Evolutionary conservation across 2,113 vertebrate species (phyloP), one percentile per base, ranked within the genome.

Genomic region (Catharus minimus): DNA sequence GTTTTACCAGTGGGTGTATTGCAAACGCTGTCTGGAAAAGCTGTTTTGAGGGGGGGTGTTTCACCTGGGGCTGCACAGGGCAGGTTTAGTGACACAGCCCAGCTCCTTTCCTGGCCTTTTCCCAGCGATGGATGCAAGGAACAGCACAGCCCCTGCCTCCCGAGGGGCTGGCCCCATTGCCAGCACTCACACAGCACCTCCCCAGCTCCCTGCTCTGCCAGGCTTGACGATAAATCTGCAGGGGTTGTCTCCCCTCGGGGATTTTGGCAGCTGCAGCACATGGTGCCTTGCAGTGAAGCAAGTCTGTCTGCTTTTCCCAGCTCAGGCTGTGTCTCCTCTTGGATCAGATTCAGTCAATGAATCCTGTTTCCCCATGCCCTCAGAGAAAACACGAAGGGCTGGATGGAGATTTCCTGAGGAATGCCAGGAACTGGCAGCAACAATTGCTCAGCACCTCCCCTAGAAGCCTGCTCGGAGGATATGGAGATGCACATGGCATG

Each of bases 101-200:
- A 0, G 21, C 74, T 50, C 0, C 0, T 76, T 68, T 21, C 24
- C 39, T 39, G 43, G 33, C 20, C 23, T 57, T 17, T 4, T 46
- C 52, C 32, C 46, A 15, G 46, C 9, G 4, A 3, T 3, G 55
- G 23, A 58, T 47, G 58, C 43, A 20, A 21, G 67, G 53, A 75
- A 2, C 19, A 55, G 57, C 14, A 0, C 3, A 56, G 20, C 2
- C 11, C 28, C 11, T 0, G 0, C 17, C 55, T 32, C 38, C 71
- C 0, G 0, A 10, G 12, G 28, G 0, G 3, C 8, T 69, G 72
- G 24, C 22, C 15, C 22, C 1, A 1, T n/a, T 11, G 3, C n/a
- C 69, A 41, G 43, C 0, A 1, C 68, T 61, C 19, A 5, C 9
- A 11, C 49, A 5, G 61, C 69, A 5, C 21, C 26, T 60, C 39